These are phyloP conservation scores for Hyaena hyaena DNA, from an alignment of 2,113 vertebrate species.

Conservation along the genomic window DNA sequence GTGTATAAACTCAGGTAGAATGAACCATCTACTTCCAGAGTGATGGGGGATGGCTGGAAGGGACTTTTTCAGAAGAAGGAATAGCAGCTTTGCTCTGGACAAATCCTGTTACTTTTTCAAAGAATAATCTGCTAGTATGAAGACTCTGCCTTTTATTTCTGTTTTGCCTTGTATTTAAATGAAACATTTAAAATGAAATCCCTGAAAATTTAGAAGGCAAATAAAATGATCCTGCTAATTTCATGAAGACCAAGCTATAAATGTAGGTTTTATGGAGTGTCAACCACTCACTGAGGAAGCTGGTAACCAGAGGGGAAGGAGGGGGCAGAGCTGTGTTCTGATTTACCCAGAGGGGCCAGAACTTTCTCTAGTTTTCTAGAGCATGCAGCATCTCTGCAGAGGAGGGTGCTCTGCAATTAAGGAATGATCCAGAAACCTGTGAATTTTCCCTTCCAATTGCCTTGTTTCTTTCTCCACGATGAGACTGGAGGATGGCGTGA, in stretches of 20 bases:
- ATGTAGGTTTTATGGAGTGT: background rate
- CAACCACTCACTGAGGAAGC: background rate
- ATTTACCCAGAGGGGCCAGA: background rate
- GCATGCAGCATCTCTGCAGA: background rate
- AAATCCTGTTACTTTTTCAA: background rate
- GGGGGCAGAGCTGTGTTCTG: rapidly evolving
- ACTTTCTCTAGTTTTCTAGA: background rate
- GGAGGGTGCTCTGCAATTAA: background rate
- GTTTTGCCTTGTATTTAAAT: background rate
- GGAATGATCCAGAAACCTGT: background rate
- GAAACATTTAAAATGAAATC: background rate
- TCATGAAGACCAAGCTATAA: background rate
- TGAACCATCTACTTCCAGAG: background rate
- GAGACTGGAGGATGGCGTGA: background rate
- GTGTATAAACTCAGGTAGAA: background rate
- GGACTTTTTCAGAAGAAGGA: background rate
- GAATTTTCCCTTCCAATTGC: background rate
- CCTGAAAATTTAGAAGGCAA: conserved; percentile 29
- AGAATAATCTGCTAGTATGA: background rate
- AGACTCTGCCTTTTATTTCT: background rate
- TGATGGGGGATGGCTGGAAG: background rate
- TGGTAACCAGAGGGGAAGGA: background rate
- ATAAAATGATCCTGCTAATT: conserved; percentile 15
- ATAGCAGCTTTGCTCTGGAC: background rate
- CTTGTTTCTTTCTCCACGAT: background rate